Conservation (phyloP, 2,888 invertebrate species). For the Ashinkailepas kermadecensis region DNA sequence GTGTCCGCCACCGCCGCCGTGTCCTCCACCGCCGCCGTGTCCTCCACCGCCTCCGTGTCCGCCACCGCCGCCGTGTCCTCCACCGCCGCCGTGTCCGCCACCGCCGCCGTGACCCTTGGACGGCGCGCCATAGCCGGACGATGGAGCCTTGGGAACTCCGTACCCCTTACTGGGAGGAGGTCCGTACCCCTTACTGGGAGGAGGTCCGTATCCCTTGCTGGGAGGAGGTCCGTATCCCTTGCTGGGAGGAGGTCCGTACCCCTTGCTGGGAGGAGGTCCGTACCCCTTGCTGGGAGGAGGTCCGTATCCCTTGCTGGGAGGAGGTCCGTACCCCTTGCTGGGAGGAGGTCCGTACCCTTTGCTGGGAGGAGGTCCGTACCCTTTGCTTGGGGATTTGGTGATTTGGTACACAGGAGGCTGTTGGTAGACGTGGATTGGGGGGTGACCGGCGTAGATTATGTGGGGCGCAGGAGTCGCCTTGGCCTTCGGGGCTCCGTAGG, state of each 20-base stretch:
- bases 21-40: not conserved
- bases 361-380: constrained; percentile 21
- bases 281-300: constrained; percentile 27
- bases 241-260: constrained; percentile 18
- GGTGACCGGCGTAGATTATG: constrained; percentile 41
- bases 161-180: constrained; percentile 30
- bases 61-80: not conserved
- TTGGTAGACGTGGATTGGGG: constrained; percentile 41
- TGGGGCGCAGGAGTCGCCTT: constrained; percentile 36
- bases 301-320: constrained; percentile 9
- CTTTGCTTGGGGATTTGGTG: constrained; percentile 28
- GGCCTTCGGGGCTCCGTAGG: constrained; percentile 30
- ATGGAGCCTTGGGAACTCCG: constrained; percentile 27
- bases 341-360: constrained; percentile 19
- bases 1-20: not conserved
- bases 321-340: constrained; percentile 10
- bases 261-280: constrained; percentile 31
- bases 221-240: constrained; percentile 11
- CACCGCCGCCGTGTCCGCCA: constrained; percentile 6
- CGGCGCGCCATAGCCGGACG: constrained; percentile 4
- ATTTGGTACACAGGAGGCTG: constrained; percentile 36
- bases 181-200: constrained; percentile 29
- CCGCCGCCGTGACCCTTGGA: not conserved
- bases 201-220: constrained; percentile 14
- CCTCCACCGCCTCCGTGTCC: not conserved